Evolutionary conservation across 2,888 invertebrate species (phyloP).

Genomic region (Drosophila eohydei): DNA sequence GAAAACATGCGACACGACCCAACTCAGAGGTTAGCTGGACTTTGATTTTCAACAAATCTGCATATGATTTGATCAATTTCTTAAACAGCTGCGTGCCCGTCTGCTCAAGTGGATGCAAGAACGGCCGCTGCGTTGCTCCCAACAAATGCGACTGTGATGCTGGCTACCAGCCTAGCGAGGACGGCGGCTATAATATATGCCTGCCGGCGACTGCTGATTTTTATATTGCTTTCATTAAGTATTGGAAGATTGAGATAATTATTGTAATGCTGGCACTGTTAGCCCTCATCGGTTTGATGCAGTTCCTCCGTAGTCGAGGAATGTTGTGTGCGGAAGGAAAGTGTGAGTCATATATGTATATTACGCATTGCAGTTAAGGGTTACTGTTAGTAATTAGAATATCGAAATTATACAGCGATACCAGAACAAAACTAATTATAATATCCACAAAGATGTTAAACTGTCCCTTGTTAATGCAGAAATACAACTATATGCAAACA

Average conservation of each 20-base stretch:
- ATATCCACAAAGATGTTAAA: too few relatives aligned
- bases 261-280: background rate
- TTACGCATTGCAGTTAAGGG: too few relatives aligned
- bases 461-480: too few relatives aligned
- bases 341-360: background rate
- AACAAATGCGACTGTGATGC: slow-evolving; percentile 8
- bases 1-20: background rate
- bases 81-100: slow-evolving; percentile 25
- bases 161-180: slow-evolving; percentile 3
- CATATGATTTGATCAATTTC: too few relatives aligned
- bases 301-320: background rate
- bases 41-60: background rate
- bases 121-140: slow-evolving; percentile 14
- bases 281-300: background rate
- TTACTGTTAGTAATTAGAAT: too few relatives aligned
- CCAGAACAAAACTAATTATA: too few relatives aligned
- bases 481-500: too few relatives aligned
- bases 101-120: slow-evolving; percentile 8
- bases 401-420: too few relatives aligned
- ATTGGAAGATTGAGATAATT: background rate
- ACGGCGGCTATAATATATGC: background rate
- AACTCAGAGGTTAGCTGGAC: background rate
- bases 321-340: background rate
- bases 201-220: background rate
- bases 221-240: background rate